phyloP scores from a whole-genome alignment of 2,888 invertebrate species.

The Mythimna vitellina region DNA sequence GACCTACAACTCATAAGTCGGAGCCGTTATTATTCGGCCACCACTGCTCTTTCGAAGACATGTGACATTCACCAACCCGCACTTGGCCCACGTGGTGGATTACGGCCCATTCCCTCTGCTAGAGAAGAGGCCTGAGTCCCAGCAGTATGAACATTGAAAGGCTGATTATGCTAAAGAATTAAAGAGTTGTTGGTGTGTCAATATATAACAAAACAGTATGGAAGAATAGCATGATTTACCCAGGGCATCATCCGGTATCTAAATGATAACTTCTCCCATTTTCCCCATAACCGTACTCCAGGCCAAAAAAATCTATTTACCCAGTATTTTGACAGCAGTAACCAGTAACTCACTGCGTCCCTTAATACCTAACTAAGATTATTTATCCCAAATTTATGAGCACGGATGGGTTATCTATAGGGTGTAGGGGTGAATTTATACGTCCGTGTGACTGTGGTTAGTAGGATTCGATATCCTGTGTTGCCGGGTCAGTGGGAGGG shows the following conservation, averaged over 20 bases:
- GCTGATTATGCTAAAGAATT: too few relatives aligned
- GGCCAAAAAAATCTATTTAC: conserved; percentile 50
- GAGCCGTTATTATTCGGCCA: too few relatives aligned
- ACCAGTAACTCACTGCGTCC: conserved; percentile 68
- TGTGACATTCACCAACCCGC: too few relatives aligned
- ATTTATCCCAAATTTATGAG: conserved; percentile 82
- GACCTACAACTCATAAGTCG: too few relatives aligned
- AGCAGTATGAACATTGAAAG: too few relatives aligned
- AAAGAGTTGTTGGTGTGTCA: too few relatives aligned
- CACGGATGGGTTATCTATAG: conserved; percentile 80
- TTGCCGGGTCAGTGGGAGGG: conserved; percentile 55
- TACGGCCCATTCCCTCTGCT: too few relatives aligned
- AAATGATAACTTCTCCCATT: too few relatives aligned
- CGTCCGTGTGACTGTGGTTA: conserved; percentile 71
- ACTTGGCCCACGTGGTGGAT: too few relatives aligned
- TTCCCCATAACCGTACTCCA: background rate
- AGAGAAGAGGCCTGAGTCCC: too few relatives aligned
- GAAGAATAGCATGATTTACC: background rate
- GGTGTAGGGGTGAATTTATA: conserved; percentile 78
- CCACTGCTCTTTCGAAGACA: too few relatives aligned
- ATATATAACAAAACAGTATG: too few relatives aligned
- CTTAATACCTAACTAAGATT: conserved; percentile 79
- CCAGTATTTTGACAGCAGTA: conserved; percentile 60
- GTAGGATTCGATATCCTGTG: conserved; percentile 79
- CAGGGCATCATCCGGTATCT: background rate